These are phyloP conservation scores for Promerops cafer DNA, from an alignment of 2,113 vertebrate genomes.

Conservation along the genomic window DNA sequence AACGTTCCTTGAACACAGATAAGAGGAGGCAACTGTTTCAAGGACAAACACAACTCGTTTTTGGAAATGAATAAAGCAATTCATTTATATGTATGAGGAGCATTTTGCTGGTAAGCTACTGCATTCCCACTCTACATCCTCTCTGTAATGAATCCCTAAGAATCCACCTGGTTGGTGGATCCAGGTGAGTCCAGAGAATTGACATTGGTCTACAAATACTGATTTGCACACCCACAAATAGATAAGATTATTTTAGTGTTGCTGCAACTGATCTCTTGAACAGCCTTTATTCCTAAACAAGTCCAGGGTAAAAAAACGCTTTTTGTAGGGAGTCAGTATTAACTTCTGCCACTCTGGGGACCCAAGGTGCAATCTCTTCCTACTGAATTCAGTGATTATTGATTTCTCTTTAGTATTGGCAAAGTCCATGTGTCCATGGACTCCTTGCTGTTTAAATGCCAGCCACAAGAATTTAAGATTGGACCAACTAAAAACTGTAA, in stretches of 20 bases:
- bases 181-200: neutral
- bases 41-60: fast-evolving
- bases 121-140: neutral
- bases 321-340: neutral
- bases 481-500: neutral
- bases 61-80: neutral
- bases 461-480: neutral
- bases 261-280: neutral
- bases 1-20: neutral
- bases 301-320: neutral
- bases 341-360: neutral
- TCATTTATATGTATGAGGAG: neutral
- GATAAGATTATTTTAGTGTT: neutral
- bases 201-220: neutral
- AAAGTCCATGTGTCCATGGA: neutral
- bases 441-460: neutral
- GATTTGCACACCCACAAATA: neutral
- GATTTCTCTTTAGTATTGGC: neutral
- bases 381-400: neutral
- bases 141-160: neutral
- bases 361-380: neutral
- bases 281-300: neutral
- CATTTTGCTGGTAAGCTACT: neutral
- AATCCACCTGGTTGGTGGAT: neutral
- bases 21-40: neutral